Conservation (phyloP, 2,888 invertebrate species). For the Pristionchus maxplancki region DNA sequence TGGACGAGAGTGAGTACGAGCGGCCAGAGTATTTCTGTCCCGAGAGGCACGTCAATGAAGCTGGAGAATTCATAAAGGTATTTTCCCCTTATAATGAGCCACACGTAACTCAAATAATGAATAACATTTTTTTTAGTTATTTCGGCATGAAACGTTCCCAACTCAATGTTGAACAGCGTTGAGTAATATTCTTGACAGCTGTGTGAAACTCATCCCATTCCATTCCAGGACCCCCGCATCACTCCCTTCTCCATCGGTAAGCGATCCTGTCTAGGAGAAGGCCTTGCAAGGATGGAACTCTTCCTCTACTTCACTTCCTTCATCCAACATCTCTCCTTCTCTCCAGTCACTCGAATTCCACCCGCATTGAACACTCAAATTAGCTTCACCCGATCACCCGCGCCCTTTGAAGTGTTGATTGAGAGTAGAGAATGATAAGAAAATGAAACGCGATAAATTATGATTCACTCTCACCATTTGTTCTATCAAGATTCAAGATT, state of each 20-base stretch:
- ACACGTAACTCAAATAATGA: not conserved
- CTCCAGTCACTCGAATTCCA: not conserved
- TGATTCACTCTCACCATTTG: too few relatives aligned
- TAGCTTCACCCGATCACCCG: constrained; percentile 1
- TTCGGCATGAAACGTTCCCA: not conserved
- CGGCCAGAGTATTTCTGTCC: too few relatives aligned
- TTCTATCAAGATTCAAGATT: too few relatives aligned
- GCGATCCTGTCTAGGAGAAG: constrained; percentile 45
- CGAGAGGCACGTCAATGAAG: too few relatives aligned
- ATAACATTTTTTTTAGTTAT: not conserved
- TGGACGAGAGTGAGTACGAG: not conserved
- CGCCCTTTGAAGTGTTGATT: not conserved
- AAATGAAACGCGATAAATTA: too few relatives aligned
- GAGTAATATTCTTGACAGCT: too few relatives aligned
- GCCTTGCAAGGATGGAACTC: constrained; percentile 24
- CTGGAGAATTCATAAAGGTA: constrained; percentile 5
- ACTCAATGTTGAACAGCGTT: not conserved
- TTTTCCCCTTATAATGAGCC: not conserved
- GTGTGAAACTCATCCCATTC: not conserved
- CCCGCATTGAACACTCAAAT: not conserved
- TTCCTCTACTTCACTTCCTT: constrained; percentile 38
- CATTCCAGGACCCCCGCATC: constrained; percentile 22
- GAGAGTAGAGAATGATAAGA: too few relatives aligned
- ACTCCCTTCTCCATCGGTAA: too few relatives aligned
- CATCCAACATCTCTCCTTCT: too few relatives aligned